A percentile compares a stretch with the other conserved stretches of the same genome.
Evolutionary conservation across 2,797 vertebrate species (phyloP).

Genomic region (Periophthalmus magnuspinnatus): DNA sequence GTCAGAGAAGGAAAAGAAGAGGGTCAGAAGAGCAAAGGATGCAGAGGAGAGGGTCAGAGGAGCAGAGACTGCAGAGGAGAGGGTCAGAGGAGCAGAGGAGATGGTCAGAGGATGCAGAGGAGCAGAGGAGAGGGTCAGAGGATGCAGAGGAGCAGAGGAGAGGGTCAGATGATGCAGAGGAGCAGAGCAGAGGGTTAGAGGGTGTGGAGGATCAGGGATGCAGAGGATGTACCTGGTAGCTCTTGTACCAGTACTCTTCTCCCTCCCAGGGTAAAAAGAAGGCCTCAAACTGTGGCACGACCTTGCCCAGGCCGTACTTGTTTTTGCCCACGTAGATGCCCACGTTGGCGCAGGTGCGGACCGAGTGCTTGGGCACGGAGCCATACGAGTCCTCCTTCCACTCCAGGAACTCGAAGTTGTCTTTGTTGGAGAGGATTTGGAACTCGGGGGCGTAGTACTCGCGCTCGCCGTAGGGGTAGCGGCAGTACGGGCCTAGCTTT

Average conservation of each 20-base stretch:
- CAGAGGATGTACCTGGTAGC: slow-evolving; percentile 47
- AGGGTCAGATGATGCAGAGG: too few relatives aligned
- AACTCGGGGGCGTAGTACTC: slow-evolving; percentile 72
- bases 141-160: too few relatives aligned
- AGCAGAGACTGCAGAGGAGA: too few relatives aligned
- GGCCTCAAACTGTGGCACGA: slow-evolving; percentile 70
- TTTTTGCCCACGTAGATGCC: slow-evolving; percentile 76
- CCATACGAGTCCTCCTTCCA: slow-evolving; percentile 76
- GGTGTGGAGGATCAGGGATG: not conserved
- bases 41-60: too few relatives aligned
- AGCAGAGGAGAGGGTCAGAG: too few relatives aligned
- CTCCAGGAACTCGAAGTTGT: slow-evolving; percentile 78
- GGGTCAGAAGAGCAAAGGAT: too few relatives aligned
- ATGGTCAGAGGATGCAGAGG: too few relatives aligned
- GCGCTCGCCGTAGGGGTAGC: slow-evolving; percentile 70
- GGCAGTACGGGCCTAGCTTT: slow-evolving; percentile 72
- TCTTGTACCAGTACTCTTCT: slow-evolving; percentile 79
- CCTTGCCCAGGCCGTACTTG: slow-evolving; percentile 80
- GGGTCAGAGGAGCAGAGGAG: too few relatives aligned
- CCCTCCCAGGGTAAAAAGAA: slow-evolving; percentile 81
- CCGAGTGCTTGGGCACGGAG: slow-evolving; percentile 63
- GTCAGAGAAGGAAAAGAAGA: too few relatives aligned
- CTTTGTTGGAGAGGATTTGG: slow-evolving; percentile 72
- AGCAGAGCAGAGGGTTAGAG: too few relatives aligned
- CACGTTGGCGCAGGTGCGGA: slow-evolving; percentile 65